Evolutionary conservation across 2,113 vertebrate species (phyloP).

Genomic region (Strix uralensis): DNA sequence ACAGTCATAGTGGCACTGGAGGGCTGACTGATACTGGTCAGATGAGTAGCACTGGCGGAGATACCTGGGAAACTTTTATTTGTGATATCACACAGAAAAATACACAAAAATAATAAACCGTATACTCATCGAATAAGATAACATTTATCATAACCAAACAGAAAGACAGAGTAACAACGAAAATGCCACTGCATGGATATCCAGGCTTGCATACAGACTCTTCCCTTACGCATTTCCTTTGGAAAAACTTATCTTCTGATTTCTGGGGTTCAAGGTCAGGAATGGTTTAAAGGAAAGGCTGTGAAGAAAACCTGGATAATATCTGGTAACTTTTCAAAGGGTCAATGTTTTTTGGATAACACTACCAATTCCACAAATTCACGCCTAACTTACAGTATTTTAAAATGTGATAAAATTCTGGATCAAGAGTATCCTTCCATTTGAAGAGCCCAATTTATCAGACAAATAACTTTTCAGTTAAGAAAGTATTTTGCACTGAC

Average conservation of each 20-base stretch:
- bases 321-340: neutral
- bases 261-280: neutral
- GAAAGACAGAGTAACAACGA: neutral
- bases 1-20: neutral
- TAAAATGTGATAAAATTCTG: neutral
- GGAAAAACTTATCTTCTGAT: neutral
- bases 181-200: neutral
- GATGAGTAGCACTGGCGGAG: neutral
- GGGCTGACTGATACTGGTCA: neutral
- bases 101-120: neutral
- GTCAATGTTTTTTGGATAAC: accelerated
- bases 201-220: neutral
- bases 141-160: neutral
- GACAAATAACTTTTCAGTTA: neutral
- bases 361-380: neutral
- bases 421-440: neutral
- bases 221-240: neutral
- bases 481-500: neutral
- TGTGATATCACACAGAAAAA: neutral
- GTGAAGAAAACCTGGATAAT: neutral
- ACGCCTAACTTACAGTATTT: neutral
- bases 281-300: neutral
- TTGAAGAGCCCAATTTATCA: neutral
- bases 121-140: too few relatives aligned
- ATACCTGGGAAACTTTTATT: neutral